phyloP scores from a whole-genome alignment of 2,113 vertebrate genomes.

The Oncorhynchus nerka region DNA sequence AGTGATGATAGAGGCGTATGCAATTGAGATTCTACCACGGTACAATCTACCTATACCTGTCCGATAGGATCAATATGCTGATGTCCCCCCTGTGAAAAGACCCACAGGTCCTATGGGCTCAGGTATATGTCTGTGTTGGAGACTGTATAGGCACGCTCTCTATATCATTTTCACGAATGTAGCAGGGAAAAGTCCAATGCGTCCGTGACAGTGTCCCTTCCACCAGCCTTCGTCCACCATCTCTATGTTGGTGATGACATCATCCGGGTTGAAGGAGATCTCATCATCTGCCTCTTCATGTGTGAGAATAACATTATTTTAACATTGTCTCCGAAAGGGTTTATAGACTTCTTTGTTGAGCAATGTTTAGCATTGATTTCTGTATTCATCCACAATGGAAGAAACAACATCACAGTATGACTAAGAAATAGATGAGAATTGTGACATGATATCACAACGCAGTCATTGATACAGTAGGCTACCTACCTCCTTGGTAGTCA shows the following conservation, averaged over 20 bases:
- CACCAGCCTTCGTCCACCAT: constrained; percentile 96
- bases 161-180: constrained; percentile 83
- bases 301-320: background rate
- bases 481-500: constrained; percentile 86
- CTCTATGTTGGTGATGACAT: constrained; percentile 88
- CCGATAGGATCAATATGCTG: background rate
- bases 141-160: constrained; percentile 39
- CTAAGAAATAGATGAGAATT: too few relatives aligned
- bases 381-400: too few relatives aligned
- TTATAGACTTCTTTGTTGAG: too few relatives aligned
- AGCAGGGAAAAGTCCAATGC: constrained; percentile 86
- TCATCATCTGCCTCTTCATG: constrained; percentile 87
- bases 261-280: constrained; percentile 88
- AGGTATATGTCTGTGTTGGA: background rate
- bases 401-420: too few relatives aligned
- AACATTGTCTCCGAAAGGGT: too few relatives aligned
- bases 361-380: too few relatives aligned
- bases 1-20: too few relatives aligned
- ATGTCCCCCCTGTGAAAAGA: background rate
- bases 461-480: too few relatives aligned
- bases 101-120: background rate
- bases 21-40: too few relatives aligned
- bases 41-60: background rate
- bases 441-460: too few relatives aligned
- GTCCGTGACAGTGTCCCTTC: constrained; percentile 81